phyloP scores from a whole-genome alignment of 2,113 vertebrate species.

The Proterorhinus semilunaris region DNA sequence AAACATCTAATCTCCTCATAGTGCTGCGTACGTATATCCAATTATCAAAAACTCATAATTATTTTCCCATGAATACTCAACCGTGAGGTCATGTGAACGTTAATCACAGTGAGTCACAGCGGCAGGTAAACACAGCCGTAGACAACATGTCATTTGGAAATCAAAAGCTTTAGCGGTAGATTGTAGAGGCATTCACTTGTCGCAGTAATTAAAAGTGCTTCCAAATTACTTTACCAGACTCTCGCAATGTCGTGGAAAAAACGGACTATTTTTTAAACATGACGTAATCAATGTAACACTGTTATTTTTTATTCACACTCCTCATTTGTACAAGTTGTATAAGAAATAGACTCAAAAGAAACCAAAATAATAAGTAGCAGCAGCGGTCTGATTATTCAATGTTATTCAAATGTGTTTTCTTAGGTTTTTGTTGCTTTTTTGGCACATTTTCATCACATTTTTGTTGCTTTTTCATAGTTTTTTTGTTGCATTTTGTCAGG shows the following conservation, averaged over 20 bases:
- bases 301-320: too few species aligned
- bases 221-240: not conserved
- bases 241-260: not conserved
- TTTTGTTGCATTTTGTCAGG: too few species aligned
- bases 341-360: too few species aligned
- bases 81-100: conserved; percentile 5
- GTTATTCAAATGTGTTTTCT: too few species aligned
- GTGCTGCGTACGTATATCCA: not conserved
- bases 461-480: too few species aligned
- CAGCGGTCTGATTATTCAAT: too few species aligned
- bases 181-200: not conserved
- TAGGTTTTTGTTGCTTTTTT: too few species aligned
- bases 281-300: too few species aligned
- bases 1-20: too few species aligned
- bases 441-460: too few species aligned
- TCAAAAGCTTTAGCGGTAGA: not conserved
- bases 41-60: not conserved
- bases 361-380: too few species aligned
- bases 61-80: not conserved
- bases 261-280: not conserved
- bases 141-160: not conserved
- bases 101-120: not conserved
- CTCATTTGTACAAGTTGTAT: too few species aligned
- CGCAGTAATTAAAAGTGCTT: not conserved
- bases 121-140: not conserved